A percentile compares a stretch with the other conserved stretches of the same genome.
Evolutionary conservation across 1,140 invertebrate genomes (phyloP).

Genomic region (Chironomus tepperi): DNA sequence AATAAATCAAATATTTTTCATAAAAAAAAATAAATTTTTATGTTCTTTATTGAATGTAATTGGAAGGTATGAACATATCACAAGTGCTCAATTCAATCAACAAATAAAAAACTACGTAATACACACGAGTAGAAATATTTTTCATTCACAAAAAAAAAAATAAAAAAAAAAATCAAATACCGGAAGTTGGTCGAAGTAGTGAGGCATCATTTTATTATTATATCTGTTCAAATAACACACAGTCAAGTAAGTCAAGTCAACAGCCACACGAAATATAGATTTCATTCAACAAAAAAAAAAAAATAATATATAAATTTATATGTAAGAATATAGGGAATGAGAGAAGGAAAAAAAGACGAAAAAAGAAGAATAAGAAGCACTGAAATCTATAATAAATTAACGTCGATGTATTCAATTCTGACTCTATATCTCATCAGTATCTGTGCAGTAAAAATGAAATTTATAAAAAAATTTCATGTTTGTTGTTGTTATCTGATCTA

Average conservation of each 20-base stretch:
- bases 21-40: too few relatives aligned
- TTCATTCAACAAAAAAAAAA: neutral
- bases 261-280: neutral
- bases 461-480: neutral
- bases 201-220: conserved; percentile 19
- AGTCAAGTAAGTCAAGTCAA: neutral
- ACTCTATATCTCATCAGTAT: too few relatives aligned
- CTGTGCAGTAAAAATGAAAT: conserved; percentile 1
- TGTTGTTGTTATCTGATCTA: conserved; percentile 13
- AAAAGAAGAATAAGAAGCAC: neutral
- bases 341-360: neutral
- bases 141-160: conserved; percentile 21
- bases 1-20: neutral
- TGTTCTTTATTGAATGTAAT: too few relatives aligned
- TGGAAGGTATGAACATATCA: too few relatives aligned
- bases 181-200: conserved; percentile 17
- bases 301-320: too few relatives aligned
- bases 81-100: too few relatives aligned
- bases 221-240: neutral
- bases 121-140: neutral
- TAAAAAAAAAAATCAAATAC: conserved; percentile 16
- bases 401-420: neutral
- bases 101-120: neutral
- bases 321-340: too few relatives aligned
- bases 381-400: conserved; percentile 7